Evolutionary conservation across 2,888 invertebrate species (phyloP).

Genomic region (Spicauda simplicius): DNA sequence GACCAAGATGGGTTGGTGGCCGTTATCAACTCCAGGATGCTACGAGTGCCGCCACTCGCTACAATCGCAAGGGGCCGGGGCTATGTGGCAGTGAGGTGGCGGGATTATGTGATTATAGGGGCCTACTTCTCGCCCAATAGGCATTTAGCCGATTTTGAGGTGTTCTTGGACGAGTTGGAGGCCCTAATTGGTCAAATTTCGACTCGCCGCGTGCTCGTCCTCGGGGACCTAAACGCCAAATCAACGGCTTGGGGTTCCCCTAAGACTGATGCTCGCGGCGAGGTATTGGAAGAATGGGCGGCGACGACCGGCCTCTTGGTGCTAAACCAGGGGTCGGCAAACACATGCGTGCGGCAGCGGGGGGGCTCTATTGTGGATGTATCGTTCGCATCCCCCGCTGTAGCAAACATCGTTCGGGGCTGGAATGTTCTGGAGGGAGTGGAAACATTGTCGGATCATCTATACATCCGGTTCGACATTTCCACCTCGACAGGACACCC

Average conservation of each 20-base stretch:
- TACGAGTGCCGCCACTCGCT: background rate
- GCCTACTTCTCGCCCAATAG: slow-evolving; percentile 45
- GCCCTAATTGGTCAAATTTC: slow-evolving; percentile 13
- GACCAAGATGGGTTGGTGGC: slow-evolving; percentile 23
- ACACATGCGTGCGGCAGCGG: no score
- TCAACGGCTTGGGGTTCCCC: slow-evolving; percentile 41
- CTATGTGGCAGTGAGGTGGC: slow-evolving; percentile 29
- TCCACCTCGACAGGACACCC: background rate
- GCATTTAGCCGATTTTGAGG: slow-evolving; percentile 41
- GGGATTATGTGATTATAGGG: slow-evolving; percentile 31
- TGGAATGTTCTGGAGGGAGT: no score
- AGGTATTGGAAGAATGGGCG: no score
- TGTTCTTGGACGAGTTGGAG: slow-evolving; percentile 29
- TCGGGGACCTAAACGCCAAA: slow-evolving; percentile 42
- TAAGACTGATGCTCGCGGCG: slow-evolving; percentile 36
- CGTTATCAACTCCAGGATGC: background rate
- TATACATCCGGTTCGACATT: slow-evolving; percentile 34
- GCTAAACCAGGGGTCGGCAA: no score
- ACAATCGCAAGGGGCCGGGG: slow-evolving; percentile 29
- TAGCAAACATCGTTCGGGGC: no score
- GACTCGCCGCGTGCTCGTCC: slow-evolving; percentile 8
- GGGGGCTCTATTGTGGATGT: no score
- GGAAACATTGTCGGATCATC: no score
- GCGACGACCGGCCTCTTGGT: no score
- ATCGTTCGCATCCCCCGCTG: no score